Evolutionary conservation across 2,113 vertebrate genomes (phyloP).

Genomic region (Oryctolagus cuniculus): DNA sequence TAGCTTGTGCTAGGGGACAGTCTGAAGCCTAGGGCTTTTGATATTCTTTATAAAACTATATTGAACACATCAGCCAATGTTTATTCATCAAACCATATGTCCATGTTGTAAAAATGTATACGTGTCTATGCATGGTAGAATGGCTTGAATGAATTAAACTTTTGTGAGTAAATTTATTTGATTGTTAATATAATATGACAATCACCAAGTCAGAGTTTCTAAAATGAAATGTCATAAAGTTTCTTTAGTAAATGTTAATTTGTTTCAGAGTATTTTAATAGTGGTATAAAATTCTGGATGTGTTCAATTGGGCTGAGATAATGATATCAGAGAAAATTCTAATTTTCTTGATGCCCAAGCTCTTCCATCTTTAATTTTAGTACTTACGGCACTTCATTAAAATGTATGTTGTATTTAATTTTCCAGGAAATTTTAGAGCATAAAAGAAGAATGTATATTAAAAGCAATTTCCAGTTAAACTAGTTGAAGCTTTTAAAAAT

Average conservation of each 20-base stretch:
- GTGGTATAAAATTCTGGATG: slow-evolving; percentile 70
- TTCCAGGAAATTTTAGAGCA: slow-evolving; percentile 76
- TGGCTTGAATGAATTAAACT: slow-evolving; percentile 61
- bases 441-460: slow-evolving; percentile 63
- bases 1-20: too few species aligned
- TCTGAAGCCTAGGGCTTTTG: too few species aligned
- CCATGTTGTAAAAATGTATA: not conserved
- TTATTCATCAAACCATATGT: not conserved
- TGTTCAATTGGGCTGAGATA: slow-evolving; percentile 74
- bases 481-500: slow-evolving; percentile 59
- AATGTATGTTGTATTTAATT: slow-evolving; percentile 75
- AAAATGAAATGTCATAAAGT: slow-evolving; percentile 63
- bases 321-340: slow-evolving; percentile 72
- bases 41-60: slow-evolving; percentile 16
- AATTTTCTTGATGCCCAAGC: slow-evolving; percentile 67
- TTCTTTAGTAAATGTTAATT: slow-evolving; percentile 73
- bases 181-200: slow-evolving; percentile 54
- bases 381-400: slow-evolving; percentile 64
- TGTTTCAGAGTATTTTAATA: slow-evolving; percentile 70
- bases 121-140: not conserved
- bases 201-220: slow-evolving; percentile 56
- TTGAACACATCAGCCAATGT: not conserved
- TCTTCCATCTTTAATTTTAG: slow-evolving; percentile 74
- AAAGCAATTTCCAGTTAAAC: slow-evolving; percentile 70
- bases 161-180: slow-evolving; percentile 61